phyloP scores from a whole-genome alignment of 2,797 vertebrate species.

The Microtus obscurus region DNA sequence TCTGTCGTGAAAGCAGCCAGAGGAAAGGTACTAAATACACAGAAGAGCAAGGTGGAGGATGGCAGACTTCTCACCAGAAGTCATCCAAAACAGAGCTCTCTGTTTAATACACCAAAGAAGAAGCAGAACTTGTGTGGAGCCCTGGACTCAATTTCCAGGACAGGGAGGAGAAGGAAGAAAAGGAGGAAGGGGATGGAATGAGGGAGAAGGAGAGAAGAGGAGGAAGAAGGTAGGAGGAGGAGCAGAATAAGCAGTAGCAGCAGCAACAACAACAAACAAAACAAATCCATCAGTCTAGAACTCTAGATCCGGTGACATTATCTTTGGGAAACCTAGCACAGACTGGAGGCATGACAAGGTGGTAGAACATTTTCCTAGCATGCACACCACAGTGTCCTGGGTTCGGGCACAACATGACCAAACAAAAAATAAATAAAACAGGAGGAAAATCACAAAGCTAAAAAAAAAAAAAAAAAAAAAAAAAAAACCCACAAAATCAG shows the following conservation, averaged over 20 bases:
- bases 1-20: not conserved
- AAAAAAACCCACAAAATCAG: not conserved
- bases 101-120: not conserved
- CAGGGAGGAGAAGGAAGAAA: not conserved
- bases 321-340: not conserved
- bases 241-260: not conserved
- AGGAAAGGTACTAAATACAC: not conserved
- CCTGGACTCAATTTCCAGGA: not conserved
- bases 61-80: slow-evolving; percentile 38
- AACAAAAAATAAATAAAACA: not conserved
- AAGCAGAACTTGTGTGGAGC: not conserved
- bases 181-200: too few species aligned
- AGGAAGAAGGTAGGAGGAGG: not conserved
- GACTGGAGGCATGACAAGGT: not conserved
- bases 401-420: not conserved
- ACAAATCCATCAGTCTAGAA: not conserved
- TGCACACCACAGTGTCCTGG: not conserved
- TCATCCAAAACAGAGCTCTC: not conserved
- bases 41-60: not conserved
- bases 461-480: not conserved
- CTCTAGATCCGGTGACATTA: slow-evolving; percentile 1
- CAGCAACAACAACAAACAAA: not conserved
- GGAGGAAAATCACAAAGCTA: not conserved
- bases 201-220: rapidly evolving
- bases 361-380: not conserved